phyloP scores from a whole-genome alignment of 2,888 invertebrate species.

The Elysia crispata region DNA sequence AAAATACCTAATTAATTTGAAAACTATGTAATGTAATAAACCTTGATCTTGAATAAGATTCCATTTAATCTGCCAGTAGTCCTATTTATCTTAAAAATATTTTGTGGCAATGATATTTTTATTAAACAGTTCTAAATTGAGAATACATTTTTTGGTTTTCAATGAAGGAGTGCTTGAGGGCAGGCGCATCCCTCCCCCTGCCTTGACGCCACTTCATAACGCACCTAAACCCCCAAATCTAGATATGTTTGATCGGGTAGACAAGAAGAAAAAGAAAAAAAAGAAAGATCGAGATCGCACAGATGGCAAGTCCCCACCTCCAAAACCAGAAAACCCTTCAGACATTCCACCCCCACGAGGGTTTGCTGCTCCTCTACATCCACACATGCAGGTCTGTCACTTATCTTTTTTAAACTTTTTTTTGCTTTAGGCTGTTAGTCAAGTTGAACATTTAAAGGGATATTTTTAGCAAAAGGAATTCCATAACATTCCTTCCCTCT shows the following conservation, averaged over 20 bases:
- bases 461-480: too few relatives aligned
- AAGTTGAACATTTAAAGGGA: too few relatives aligned
- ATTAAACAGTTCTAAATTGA: too few relatives aligned
- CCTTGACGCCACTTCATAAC: constrained; percentile 70
- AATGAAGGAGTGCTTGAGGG: constrained; percentile 67
- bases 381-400: constrained; percentile 60
- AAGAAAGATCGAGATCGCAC: constrained; percentile 53
- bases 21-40: too few relatives aligned
- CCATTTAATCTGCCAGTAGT: too few relatives aligned
- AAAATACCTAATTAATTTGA: too few relatives aligned
- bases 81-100: too few relatives aligned
- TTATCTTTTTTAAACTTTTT: too few relatives aligned
- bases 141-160: neutral
- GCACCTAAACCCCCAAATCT: constrained; percentile 66
- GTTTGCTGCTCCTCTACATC: constrained; percentile 70
- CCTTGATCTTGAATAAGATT: too few relatives aligned
- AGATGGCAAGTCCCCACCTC: constrained; percentile 41
- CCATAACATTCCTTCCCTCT: too few relatives aligned
- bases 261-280: constrained; percentile 62
- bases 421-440: too few relatives aligned
- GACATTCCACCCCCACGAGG: constrained; percentile 67
- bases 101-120: too few relatives aligned
- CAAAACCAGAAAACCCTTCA: constrained; percentile 57
- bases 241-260: constrained; percentile 54
- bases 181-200: constrained; percentile 67